Evolutionary conservation across 2,113 vertebrate genomes (phyloP), one percentile per base, ranked within the genome.

Genomic region (Vicugna pacos): DNA sequence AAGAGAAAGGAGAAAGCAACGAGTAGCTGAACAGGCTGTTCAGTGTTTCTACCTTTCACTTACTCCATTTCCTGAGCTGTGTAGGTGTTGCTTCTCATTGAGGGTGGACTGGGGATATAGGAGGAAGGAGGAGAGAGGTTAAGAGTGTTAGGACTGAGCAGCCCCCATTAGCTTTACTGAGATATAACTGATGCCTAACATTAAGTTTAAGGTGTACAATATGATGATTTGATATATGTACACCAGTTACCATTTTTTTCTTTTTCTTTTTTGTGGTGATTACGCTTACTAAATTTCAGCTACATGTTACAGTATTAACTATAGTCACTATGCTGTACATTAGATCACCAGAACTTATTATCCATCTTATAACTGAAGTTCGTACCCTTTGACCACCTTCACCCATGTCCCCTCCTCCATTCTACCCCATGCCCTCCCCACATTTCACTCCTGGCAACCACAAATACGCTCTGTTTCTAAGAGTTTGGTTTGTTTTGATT

Each of bases 181-280:
- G 32, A 89, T 54, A 28, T n/a, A 65, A 73, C 4, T 56, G 93
- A 65, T 79, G 50, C 35, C 73, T 56, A 93, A 80, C 30, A 81
- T n/a, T 82, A 64, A 62, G 15, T 76, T 89, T 76, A 85, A 73
- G 65, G 16, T 32, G 12, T 42, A 65, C 28, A 73, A 84, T 35
- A 89, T n/a, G 54, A 80, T 93, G 75, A 89, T 64, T 87, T 93
- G 32, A 69, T 69, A 28, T 22, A 87, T 13, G 42, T 46, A 64
- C 48, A 80, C 38, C 16, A 64, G 16, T 38, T 73, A 73, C 32
- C 17, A 35, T 56, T 35, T 35, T 54, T 52, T 64, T 28, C 30
- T 64, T 11, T 65, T 17, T n/a, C 38, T 24, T 48, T 35, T 62
- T 3, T 75, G 56, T 75, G 26, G 56, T 56, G 46, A 73, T 64